A percentile compares a stretch with the other conserved stretches of the same genome.
Conservation (phyloP, 2,797 vertebrate genomes). For the Loriculus beryllinus region DNA sequence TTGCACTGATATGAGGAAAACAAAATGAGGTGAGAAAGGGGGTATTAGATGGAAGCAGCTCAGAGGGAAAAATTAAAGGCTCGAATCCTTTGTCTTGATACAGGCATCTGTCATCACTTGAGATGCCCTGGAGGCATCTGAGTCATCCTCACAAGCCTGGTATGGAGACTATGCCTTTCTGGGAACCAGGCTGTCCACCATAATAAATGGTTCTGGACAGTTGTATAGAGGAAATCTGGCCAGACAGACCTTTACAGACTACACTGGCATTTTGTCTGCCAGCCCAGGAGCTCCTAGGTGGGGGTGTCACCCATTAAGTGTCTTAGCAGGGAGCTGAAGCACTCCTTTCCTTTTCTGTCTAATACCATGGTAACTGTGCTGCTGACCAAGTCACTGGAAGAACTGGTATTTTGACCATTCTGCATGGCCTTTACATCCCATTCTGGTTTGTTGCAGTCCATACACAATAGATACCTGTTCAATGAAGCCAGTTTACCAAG, state of each 20-base stretch:
- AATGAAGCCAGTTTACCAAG: not conserved
- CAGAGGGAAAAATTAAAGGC: not conserved
- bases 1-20: not conserved
- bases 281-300: not conserved
- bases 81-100: not conserved
- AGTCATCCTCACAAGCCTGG: not conserved
- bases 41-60: not conserved
- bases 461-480: fast-evolving
- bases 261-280: not conserved
- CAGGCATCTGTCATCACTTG: not conserved
- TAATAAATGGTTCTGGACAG: not conserved
- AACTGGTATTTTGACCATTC: not conserved
- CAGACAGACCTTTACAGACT: not conserved
- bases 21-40: not conserved
- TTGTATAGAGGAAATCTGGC: not conserved
- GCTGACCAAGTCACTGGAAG: not conserved
- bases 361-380: not conserved
- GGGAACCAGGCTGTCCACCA: not conserved
- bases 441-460: not conserved
- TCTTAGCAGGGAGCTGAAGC: not conserved
- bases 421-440: not conserved
- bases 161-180: not conserved
- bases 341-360: not conserved
- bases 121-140: not conserved
- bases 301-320: not conserved